A percentile compares a stretch with the other conserved stretches of the same genome.
Conservation (phyloP, 2,888 invertebrate genomes). For the Polietes domitor region DNA sequence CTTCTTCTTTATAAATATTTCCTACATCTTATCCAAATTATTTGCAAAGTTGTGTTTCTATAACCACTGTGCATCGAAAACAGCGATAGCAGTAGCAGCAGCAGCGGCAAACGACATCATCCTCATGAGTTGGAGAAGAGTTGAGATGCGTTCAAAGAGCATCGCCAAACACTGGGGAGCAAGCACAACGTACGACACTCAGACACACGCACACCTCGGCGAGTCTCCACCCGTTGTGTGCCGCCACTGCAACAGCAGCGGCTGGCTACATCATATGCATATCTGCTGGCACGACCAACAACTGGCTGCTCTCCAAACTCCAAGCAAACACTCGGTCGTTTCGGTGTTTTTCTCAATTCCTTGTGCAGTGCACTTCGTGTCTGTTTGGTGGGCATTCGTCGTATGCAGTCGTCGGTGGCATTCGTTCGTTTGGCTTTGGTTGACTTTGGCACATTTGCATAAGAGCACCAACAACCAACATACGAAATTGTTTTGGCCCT, state of each 20-base stretch:
- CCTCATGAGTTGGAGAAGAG: constrained; percentile 58
- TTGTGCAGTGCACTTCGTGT: constrained; percentile 55
- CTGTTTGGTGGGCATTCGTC: constrained; percentile 44
- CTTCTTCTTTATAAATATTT: too few relatives aligned
- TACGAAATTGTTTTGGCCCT: neutral
- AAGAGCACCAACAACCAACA: constrained; percentile 38
- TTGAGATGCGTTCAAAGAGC: constrained; percentile 66
- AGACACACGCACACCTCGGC: constrained; percentile 4
- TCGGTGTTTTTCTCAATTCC: constrained; percentile 46
- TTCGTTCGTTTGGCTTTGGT: constrained; percentile 35
- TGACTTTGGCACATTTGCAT: constrained; percentile 54
- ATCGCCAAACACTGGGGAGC: constrained; percentile 47
- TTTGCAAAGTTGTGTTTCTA: neutral
- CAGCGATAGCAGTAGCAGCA: neutral
- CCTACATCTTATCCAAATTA: too few relatives aligned
- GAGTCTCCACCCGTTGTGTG: constrained; percentile 35
- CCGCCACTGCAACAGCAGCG: constrained; percentile 49
- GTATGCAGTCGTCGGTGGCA: constrained; percentile 50
- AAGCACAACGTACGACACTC: constrained; percentile 11
- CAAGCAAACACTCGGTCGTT: constrained; percentile 30
- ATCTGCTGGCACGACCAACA: constrained; percentile 30
- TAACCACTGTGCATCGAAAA: neutral
- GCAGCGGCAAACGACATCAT: constrained; percentile 43
- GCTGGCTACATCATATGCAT: constrained; percentile 51
- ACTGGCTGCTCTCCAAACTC: constrained; percentile 63